phyloP scores from a whole-genome alignment of 2,113 vertebrate genomes.

The Tachysurus fulvidraco region DNA sequence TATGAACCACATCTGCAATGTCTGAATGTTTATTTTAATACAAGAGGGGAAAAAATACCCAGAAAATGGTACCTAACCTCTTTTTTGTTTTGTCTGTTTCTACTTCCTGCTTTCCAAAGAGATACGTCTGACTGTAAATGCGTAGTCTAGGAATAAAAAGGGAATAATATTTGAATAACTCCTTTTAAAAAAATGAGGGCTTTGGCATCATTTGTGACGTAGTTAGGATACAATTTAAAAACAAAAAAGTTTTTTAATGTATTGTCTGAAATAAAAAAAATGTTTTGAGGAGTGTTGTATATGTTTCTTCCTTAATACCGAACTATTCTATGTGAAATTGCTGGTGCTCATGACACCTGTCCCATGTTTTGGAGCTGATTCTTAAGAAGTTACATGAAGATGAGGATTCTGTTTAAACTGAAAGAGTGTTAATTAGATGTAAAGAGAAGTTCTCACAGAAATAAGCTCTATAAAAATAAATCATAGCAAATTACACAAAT shows the following conservation, averaged over 20 bases:
- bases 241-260: constrained; percentile 38
- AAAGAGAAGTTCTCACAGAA: not conserved
- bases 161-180: constrained; percentile 46
- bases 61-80: constrained; percentile 35
- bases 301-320: constrained; percentile 31
- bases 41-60: constrained; percentile 30
- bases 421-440: constrained; percentile 1
- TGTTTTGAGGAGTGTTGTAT: constrained; percentile 47
- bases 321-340: constrained; percentile 6
- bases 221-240: constrained; percentile 30
- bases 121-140: constrained; percentile 44
- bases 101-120: constrained; percentile 53
- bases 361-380: not conserved
- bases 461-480: not conserved
- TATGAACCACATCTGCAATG: constrained; percentile 43
- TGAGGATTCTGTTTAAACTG: not conserved
- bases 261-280: constrained; percentile 45
- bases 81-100: constrained; percentile 45
- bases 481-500: not conserved
- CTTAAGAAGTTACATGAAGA: constrained; percentile 6
- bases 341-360: constrained; percentile 14
- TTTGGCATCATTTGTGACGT: constrained; percentile 46
- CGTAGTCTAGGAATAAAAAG: constrained; percentile 36
- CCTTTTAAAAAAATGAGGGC: constrained; percentile 31
- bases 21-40: constrained; percentile 46